Conservation (phyloP, 1,140 invertebrate genomes). For the Drosophila tropicalis region DNA sequence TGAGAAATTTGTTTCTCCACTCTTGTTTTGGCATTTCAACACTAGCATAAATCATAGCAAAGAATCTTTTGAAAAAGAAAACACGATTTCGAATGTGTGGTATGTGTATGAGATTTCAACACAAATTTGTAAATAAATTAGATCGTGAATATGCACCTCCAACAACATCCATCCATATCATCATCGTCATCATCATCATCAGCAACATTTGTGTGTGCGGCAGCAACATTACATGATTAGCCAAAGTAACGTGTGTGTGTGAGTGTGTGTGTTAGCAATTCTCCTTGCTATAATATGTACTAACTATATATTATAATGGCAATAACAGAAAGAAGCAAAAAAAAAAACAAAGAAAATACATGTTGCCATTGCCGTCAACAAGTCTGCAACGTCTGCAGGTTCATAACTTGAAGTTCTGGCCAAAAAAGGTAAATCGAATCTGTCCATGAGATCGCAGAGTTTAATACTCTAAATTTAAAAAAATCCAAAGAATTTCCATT, state of each 20-base stretch:
- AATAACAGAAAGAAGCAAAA: constrained; percentile 47
- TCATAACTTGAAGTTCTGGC: constrained; percentile 73
- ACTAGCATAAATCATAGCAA: constrained; percentile 69
- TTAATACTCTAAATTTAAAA: neutral
- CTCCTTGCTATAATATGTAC: constrained; percentile 46
- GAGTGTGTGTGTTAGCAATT: constrained; percentile 62
- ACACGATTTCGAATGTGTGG: constrained; percentile 77
- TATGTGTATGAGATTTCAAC: constrained; percentile 59
- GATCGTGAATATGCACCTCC: constrained; percentile 72
- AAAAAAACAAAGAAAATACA: constrained; percentile 42
- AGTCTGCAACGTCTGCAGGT: constrained; percentile 71
- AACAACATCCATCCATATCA: constrained; percentile 76
- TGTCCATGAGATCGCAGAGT: neutral
- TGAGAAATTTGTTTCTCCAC: constrained; percentile 61
- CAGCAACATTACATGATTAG: constrained; percentile 70
- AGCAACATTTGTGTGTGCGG: constrained; percentile 29
- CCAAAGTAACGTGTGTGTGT: constrained; percentile 24
- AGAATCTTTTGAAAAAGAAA: constrained; percentile 63
- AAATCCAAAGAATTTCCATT: no score
- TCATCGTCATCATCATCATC: constrained; percentile 48
- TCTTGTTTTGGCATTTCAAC: constrained; percentile 61
- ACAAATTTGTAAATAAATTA: constrained; percentile 81
- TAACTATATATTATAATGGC: constrained; percentile 80
- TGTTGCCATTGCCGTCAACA: constrained; percentile 72
- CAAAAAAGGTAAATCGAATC: constrained; percentile 16